Evolutionary conservation across 2,797 vertebrate genomes (phyloP).

Genomic region (Rallus crepitans): DNA sequence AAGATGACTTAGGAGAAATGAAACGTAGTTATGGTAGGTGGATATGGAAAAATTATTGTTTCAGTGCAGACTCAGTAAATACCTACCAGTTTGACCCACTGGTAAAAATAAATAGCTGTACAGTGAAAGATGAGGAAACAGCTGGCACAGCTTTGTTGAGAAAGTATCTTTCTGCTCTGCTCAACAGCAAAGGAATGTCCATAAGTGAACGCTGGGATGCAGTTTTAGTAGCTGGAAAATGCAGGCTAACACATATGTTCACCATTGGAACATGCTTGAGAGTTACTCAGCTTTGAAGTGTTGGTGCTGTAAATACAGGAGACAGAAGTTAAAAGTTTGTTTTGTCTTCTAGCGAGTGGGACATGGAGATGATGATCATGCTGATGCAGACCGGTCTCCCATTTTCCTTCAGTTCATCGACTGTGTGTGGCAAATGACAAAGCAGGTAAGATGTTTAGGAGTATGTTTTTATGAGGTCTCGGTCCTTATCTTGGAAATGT

Average conservation of each 20-base stretch:
- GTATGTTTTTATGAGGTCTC: neutral
- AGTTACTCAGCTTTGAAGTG: neutral
- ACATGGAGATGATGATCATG: slow-evolving; percentile 92
- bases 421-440: slow-evolving; percentile 98
- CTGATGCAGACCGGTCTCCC: slow-evolving; percentile 94
- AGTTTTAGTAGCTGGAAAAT: neutral
- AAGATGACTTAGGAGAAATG: neutral
- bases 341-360: slow-evolving; percentile 85
- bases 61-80: neutral
- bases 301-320: neutral
- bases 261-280: neutral
- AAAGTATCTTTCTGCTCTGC: neutral
- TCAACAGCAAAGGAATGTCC: neutral
- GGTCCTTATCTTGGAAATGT: neutral
- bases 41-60: neutral
- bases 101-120: neutral
- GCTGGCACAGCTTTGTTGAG: neutral
- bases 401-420: slow-evolving; percentile 98
- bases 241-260: neutral
- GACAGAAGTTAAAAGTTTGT: neutral
- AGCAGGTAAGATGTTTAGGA: slow-evolving; percentile 81
- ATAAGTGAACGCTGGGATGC: neutral
- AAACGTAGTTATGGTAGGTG: neutral
- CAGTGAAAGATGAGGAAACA: neutral
- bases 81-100: neutral